Conservation (phyloP, 2,113 vertebrate species). For the Eidolon helvum region DNA sequence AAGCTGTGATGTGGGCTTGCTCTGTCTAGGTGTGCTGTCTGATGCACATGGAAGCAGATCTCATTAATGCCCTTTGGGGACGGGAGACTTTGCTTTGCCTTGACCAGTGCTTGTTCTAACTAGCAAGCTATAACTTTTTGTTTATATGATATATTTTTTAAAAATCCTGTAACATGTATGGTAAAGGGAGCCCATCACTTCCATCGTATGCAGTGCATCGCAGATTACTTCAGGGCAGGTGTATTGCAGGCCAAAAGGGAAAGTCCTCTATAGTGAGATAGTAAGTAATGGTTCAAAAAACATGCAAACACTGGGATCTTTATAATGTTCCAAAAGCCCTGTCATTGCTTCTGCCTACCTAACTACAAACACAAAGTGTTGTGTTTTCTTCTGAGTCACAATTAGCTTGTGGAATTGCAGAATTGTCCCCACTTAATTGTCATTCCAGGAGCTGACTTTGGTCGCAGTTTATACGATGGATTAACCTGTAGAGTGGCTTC, state of each 20-base stretch:
- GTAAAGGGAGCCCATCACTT: conserved; percentile 94
- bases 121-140: conserved; percentile 99
- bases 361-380: conserved; percentile 95
- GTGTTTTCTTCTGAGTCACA: conserved; percentile 96
- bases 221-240: conserved; percentile 97
- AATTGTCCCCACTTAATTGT: conserved; percentile 88
- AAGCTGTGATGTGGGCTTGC: conserved; percentile 83
- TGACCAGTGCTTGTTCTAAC: conserved; percentile 96
- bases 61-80: background rate
- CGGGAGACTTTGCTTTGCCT: conserved; percentile 88
- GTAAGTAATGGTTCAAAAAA: conserved; percentile 98
- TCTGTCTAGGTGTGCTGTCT: conserved; percentile 80
- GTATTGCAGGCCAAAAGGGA: conserved; percentile 97
- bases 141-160: conserved; percentile 99
- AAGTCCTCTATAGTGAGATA: conserved; percentile 95
- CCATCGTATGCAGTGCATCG: conserved; percentile 95
- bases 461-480: conserved; percentile 97
- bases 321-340: conserved; percentile 96
- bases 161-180: conserved; percentile 96
- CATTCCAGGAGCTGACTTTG: conserved; percentile 96
- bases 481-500: conserved; percentile 95
- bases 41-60: conserved; percentile 51
- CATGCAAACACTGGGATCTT: conserved; percentile 99
- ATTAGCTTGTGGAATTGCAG: conserved; percentile 73
- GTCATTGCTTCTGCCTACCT: conserved; percentile 93